Evolutionary conservation across 2,797 vertebrate species (phyloP), one percentile per base, ranked within the genome.

Genomic region (Esox masquinongy): DNA sequence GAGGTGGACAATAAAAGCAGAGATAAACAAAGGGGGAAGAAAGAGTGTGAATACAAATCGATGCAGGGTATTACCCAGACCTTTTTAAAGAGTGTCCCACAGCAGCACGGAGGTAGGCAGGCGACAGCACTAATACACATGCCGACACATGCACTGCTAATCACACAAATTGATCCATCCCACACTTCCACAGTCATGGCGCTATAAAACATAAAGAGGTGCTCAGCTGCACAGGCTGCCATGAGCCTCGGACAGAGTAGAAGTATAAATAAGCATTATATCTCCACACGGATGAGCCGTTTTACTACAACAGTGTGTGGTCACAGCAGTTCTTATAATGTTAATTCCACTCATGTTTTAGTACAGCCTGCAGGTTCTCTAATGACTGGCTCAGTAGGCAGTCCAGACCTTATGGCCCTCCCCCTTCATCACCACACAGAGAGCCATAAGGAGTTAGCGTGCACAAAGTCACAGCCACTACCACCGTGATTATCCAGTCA

Each of bases 91-190:
- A 59, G 22, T 16, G 17, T 24, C 16, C n/a, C 47, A 73, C 4
- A 17, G 4, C 29, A 39, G 14, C 53, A 31, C 22, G 16, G 4
- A 29, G 59, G 24, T 15, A 5, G 50, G 29, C 31, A 63, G 56
- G 47, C 34, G 39, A 29, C 69, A 26, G 50, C 50, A 59, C 53
- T 43, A 43, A 9, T 17, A 22, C 47, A 72, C 70, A 59, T 34
- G 56, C 70, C 31, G 14, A 72, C 51, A 72, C 70, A 72, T 34
- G 12, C 51, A 9, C 29, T 66, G 63, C 63, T 15, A 66, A 66
- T 66, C 63, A 66, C 63, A 34, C 3, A 29, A 14, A 66, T 66
- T 1, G 26, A 66, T 64, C 26, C 5, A 9, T 31, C 61, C 26
- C 63, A 66, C 24, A 5, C 63, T 66, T 34, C 29, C 15, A 66